Percentiles rank a stretch among this genome's conserved stretches.
phyloP scores from a whole-genome alignment of 2,797 vertebrate species.

The Dicrostonyx torquatus region DNA sequence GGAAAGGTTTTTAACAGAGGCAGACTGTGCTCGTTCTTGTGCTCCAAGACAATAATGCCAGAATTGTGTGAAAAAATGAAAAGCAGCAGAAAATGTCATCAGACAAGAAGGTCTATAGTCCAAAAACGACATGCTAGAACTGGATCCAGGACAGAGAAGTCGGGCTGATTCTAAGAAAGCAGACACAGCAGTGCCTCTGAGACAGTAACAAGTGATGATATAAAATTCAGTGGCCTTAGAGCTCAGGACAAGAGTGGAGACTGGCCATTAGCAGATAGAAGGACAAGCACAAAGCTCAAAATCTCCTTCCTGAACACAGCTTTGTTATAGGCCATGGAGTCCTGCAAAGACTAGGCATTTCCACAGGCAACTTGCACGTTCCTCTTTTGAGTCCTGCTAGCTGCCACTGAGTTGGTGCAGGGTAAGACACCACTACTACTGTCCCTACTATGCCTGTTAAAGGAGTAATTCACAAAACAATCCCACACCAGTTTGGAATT shows the following conservation, averaged over 20 bases:
- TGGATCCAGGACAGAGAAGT: neutral
- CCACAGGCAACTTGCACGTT: neutral
- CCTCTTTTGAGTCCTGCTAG: neutral
- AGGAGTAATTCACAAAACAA: too few species aligned
- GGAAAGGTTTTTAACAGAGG: neutral
- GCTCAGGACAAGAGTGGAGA: neutral
- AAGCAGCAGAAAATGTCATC: neutral
- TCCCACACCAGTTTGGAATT: too few species aligned
- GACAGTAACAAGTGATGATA: neutral
- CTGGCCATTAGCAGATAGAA: neutral
- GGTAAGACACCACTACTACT: neutral
- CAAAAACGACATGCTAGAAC: neutral
- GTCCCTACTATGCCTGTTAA: neutral
- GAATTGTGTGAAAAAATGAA: neutral
- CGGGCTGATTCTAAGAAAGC: too few species aligned
- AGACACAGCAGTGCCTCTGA: neutral
- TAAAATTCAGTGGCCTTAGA: neutral
- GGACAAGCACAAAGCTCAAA: neutral
- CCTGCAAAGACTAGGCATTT: neutral
- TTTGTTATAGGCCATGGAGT: neutral
- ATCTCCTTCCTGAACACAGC: neutral
- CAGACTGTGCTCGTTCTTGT: neutral
- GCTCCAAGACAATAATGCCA: neutral
- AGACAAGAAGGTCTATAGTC: neutral
- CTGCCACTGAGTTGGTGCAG: neutral